Evolutionary conservation across 2,113 vertebrate genomes (phyloP).

Genomic region (Carettochelys insculpta): DNA sequence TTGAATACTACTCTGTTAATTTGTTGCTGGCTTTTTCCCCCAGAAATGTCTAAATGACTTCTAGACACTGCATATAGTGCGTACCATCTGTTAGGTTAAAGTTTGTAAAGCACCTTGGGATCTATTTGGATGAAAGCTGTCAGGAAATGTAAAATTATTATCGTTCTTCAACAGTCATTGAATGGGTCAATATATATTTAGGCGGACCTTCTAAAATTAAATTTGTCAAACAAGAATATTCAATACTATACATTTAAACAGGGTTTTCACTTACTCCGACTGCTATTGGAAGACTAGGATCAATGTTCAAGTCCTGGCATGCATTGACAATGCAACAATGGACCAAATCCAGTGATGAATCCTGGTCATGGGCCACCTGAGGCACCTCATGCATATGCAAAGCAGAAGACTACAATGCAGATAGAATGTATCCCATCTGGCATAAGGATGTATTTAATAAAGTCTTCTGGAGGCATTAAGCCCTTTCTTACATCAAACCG

Average conservation of each 20-base stretch:
- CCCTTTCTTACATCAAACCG: neutral
- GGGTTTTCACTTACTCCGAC: slow-evolving; percentile 31
- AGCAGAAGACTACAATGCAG: neutral
- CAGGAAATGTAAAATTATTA: slow-evolving; percentile 9
- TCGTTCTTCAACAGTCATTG: slow-evolving; percentile 13
- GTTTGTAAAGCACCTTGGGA: slow-evolving; percentile 22
- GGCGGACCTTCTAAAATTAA: slow-evolving; percentile 27
- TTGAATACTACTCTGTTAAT: neutral
- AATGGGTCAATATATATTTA: slow-evolving; percentile 52
- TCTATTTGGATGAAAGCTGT: slow-evolving; percentile 33
- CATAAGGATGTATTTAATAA: neutral
- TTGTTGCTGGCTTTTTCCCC: slow-evolving; percentile 17
- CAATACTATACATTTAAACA: neutral
- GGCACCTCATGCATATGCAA: too few relatives aligned
- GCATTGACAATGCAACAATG: too few relatives aligned
- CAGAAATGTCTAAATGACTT: neutral
- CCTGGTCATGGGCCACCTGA: too few relatives aligned
- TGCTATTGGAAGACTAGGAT: neutral
- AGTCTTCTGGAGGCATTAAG: neutral
- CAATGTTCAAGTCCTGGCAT: too few relatives aligned
- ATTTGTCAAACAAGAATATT: slow-evolving; percentile 25
- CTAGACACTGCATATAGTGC: neutral
- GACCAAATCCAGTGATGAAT: too few relatives aligned
- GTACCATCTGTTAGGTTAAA: slow-evolving; percentile 42
- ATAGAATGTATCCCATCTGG: neutral